Evolutionary conservation across 2,888 invertebrate genomes (phyloP), one percentile per base, ranked within the genome.

Genomic region (Trichopoda pennipes): DNA sequence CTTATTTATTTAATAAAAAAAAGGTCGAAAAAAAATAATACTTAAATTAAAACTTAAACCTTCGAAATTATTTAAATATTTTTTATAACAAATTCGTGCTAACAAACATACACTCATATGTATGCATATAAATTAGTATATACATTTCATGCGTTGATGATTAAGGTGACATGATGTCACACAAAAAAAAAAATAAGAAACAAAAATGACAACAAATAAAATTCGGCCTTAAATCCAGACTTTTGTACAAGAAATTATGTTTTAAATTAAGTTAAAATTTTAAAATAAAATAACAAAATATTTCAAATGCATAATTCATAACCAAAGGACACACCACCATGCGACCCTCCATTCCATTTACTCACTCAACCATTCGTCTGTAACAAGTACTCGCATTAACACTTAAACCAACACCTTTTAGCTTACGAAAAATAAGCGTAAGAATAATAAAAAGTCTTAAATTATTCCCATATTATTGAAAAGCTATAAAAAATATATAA

Each of bases 401-500:
- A 79, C 79, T 79, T 79, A 79, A 79, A 68, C 73, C 49, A 73
- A 79, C 73, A 79, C 79, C 68, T 73, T 73, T 35, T 35, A 55
- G 19, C 21, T 51, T 17, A 19, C 23, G 53, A 47, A 72, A 64
- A 69, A 49, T 23, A 53, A 12, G 72, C 1, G 12, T 38, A 8
- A 38, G 38, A 12, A 38, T 73, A 70, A 63, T n/a, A 61, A 55
- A 7, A 44, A 61, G 60, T 7, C 72, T 76, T 58, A 14, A 14
- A 74, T 81, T 76, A 77, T 76, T 81, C 12, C 60, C 44, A 56
- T 63, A 75, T 79, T 82, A 82, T 82, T 75, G 78, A 79, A 82
- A 68, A 68, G 72, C 72, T 58, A 63, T 82, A 72, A 82, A 79
- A 75, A 58, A 64, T 35, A 53, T 61, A 28, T 8, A 16, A n/a